Evolutionary conservation across 2,113 vertebrate species (phyloP), one percentile per base, ranked within the genome.

Genomic region (Rhinolophus ferrumequinum): DNA sequence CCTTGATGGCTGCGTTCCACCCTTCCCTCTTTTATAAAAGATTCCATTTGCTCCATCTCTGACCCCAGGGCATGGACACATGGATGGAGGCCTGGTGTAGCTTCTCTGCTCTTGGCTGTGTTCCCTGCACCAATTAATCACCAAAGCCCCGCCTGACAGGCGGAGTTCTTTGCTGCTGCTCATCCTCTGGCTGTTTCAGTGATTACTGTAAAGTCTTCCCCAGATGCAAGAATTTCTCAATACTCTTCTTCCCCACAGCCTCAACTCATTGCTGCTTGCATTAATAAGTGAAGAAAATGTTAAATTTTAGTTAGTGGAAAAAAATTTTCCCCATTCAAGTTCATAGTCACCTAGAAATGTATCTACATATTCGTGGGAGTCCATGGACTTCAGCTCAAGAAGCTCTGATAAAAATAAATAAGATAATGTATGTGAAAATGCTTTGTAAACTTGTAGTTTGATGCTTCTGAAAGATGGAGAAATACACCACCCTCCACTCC

Each of bases 41-140:
- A 96, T 94, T 97, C 64, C 91, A 91, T 93, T 95, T 94, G 93
- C 95, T 97, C 91, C 93, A 89, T 93, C 90, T 95, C 91, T 96
- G 97, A 96, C 97, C 97, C 66, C 64, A 77, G 96, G 97, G 96
- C 97, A 93, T 22, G 88, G 90, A 95, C 94, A 94, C 91, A 96
- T 81, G 93, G 97, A 94, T 95, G 52, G 69, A 83, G 88, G 69
- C 82, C 93, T 94, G 94, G 90, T 94, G 96, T 96, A 96, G 94
- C 94, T 97, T 90, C 93, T 95, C 81, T 47, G 77, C 54, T 92
- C 86, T 96, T 97, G 92, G 94, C 96, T 93, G 81, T 66, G 58
- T 88, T 96, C 95, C 95, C 79, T 8, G 19, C 8, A 44, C 77
- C 86, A 80, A 96, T 97, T 84, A 97, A 97, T 98, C 97, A 97